Evolutionary conservation across 1,140 invertebrate species (phyloP).

Genomic region (Popillia japonica): DNA sequence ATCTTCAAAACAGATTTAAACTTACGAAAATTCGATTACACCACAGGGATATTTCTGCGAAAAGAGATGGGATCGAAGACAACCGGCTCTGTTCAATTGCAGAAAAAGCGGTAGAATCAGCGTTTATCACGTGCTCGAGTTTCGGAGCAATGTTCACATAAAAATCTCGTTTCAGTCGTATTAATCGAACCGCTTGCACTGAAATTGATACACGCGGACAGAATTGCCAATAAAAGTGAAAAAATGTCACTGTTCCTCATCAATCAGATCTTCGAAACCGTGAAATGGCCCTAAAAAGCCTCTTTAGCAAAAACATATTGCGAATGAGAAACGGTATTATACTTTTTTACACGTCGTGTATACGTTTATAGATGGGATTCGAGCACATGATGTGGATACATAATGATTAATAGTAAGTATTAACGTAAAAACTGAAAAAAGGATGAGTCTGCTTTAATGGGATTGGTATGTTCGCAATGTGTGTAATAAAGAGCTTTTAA

Average conservation of each 20-base stretch:
- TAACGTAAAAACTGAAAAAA: too few species aligned
- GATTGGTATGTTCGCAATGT: too few species aligned
- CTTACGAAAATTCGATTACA: too few species aligned
- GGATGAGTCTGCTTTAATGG: too few species aligned
- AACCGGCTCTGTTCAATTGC: neutral
- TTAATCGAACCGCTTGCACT: constrained; percentile 45
- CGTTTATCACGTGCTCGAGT: constrained; percentile 47
- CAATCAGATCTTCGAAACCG: constrained; percentile 7
- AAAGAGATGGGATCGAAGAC: neutral
- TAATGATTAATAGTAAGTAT: too few species aligned
- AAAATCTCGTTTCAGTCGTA: constrained; percentile 48
- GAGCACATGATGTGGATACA: too few species aligned
- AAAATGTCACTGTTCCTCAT: constrained; percentile 31
- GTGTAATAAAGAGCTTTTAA: too few species aligned
- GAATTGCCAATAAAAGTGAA: constrained; percentile 45
- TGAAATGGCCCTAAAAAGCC: neutral
- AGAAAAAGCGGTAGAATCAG: constrained; percentile 40
- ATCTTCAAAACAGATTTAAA: too few species aligned
- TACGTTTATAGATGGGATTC: too few species aligned
- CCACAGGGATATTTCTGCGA: too few species aligned
- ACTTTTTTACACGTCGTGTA: neutral
- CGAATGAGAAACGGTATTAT: neutral
- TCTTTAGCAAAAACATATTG: constrained; percentile 7
- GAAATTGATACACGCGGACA: constrained; percentile 45
- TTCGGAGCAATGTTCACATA: constrained; percentile 51